Conservation (phyloP, 2,797 vertebrate species). For the Ateles fusciceps region DNA sequence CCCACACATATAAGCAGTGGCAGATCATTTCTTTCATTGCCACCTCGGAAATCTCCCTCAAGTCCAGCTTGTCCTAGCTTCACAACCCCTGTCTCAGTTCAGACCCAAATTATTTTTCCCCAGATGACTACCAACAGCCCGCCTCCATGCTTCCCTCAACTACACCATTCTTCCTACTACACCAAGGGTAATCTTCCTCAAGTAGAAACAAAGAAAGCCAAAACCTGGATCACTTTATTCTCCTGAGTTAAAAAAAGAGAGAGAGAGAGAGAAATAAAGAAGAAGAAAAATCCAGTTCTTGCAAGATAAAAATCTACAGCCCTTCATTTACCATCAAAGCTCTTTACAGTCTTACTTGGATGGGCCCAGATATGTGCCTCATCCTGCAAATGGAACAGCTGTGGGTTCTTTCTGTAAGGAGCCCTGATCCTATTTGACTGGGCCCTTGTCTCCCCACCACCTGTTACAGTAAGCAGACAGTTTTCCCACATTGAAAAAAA, state of each 20-base stretch:
- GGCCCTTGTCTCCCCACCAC: neutral
- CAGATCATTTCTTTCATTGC: neutral
- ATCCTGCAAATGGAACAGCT: neutral
- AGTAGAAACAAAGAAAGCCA: neutral
- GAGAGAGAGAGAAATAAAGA: no score
- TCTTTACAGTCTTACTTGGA: neutral
- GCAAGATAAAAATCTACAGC: neutral
- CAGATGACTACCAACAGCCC: neutral
- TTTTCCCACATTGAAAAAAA: neutral
- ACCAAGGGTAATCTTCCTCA: neutral
- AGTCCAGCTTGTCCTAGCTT: neutral
- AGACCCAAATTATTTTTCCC: neutral
- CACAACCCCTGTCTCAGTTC: neutral
- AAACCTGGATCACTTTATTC: neutral
- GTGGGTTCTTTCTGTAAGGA: rapidly evolving
- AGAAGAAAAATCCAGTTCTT: neutral
- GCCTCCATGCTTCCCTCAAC: neutral
- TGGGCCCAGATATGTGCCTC: neutral
- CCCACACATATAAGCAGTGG: rapidly evolving
- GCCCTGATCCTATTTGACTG: neutral
- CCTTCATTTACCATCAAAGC: neutral
- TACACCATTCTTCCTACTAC: neutral
- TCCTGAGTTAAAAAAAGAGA: neutral
- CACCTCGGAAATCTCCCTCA: neutral
- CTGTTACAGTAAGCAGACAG: neutral